Percentiles rank a stretch among this genome's conserved stretches.
phyloP scores from a whole-genome alignment of 2,113 vertebrate species.

The Neopipo cinnamomea region DNA sequence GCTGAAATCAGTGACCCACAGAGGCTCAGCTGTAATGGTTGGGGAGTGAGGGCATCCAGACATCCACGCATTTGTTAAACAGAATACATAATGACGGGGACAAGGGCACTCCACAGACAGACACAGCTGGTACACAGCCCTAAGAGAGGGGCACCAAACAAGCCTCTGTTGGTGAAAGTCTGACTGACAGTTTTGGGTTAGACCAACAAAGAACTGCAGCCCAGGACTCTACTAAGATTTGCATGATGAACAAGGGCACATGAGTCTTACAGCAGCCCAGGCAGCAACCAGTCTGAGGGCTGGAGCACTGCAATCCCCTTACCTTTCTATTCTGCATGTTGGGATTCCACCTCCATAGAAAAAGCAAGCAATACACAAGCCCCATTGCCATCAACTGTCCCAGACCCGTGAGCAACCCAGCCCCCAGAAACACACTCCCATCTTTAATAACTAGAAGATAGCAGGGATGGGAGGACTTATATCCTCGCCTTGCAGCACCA shows the following conservation, averaged over 20 bases:
- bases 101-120: accelerated
- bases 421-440: accelerated
- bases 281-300: accelerated
- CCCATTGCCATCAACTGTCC: accelerated
- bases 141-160: accelerated
- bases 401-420: accelerated
- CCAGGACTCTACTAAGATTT: accelerated
- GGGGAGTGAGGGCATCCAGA: accelerated
- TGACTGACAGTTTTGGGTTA: accelerated
- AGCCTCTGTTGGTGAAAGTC: accelerated
- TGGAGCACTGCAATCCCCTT: accelerated
- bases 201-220: accelerated
- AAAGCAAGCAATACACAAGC: accelerated
- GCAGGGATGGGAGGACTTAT: accelerated
- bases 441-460: accelerated
- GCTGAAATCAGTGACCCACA: accelerated
- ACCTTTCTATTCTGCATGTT: accelerated
- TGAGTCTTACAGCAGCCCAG: accelerated
- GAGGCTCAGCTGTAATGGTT: accelerated
- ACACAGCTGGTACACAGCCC: neutral
- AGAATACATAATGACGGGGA: accelerated
- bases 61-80: accelerated
- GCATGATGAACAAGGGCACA: accelerated
- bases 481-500: neutral
- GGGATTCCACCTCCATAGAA: accelerated